A percentile compares a stretch with the other conserved stretches of the same genome.
phyloP scores from a whole-genome alignment of 2,797 vertebrate genomes.

The Gymnodraco acuticeps region DNA sequence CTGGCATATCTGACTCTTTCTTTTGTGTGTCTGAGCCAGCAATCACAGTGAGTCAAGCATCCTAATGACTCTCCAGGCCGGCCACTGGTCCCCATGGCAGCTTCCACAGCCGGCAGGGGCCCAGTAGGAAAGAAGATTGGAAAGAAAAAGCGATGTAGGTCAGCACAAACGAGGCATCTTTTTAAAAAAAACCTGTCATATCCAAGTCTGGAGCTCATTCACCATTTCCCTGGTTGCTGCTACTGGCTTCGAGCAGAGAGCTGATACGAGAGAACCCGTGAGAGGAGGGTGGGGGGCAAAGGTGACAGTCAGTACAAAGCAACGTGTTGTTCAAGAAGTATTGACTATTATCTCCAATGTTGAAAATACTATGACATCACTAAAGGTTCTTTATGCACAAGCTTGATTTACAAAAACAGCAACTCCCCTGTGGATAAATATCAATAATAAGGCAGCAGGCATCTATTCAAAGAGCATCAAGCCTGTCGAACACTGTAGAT shows the following conservation, averaged over 20 bases:
- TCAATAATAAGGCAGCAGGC: conserved; percentile 21
- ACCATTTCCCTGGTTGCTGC: conserved; percentile 56
- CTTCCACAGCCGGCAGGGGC: conserved; percentile 52
- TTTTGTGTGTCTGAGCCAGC: conserved; percentile 59
- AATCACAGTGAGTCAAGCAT: conserved; percentile 69
- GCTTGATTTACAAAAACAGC: conserved; percentile 37
- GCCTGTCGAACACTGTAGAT: conserved; percentile 52
- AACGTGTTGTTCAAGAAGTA: conserved; percentile 13
- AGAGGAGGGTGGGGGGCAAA: conserved; percentile 38
- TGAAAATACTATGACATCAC: background rate
- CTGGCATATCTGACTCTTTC: conserved; percentile 58
- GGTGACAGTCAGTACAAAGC: conserved; percentile 37
- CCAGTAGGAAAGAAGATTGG: conserved; percentile 73
- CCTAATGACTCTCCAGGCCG: conserved; percentile 64
- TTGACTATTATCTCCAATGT: conserved; percentile 23
- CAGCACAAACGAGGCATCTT: conserved; percentile 78
- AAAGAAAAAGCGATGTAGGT: conserved; percentile 80
- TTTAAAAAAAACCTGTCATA: conserved; percentile 69
- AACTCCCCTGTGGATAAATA: conserved; percentile 44
- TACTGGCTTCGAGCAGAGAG: conserved; percentile 48
- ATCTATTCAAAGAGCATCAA: conserved; percentile 52
- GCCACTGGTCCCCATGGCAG: conserved; percentile 53
- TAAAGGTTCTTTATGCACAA: conserved; percentile 5
- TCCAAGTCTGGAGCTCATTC: conserved; percentile 69
- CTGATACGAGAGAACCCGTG: conserved; percentile 60